Base-by-base conservation (phyloP, 2,888 invertebrate genomes). In the Drosophila kokeensis region DNA sequence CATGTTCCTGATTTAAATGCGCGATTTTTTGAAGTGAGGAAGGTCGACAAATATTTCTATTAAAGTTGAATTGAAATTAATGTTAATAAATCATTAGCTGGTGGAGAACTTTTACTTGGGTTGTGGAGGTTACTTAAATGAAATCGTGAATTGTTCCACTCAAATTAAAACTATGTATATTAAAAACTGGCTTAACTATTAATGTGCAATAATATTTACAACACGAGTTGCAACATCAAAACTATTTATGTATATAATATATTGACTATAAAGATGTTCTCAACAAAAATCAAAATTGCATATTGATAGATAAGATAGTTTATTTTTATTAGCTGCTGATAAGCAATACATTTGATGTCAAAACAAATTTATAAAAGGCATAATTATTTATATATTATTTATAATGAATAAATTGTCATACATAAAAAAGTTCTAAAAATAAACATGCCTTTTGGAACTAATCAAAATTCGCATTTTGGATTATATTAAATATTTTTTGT, bases 11-110 rank as follows among this genome's bases (percentile, higher is more conserved):
- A 52, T 40, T 65, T 57, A 55, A 62, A 48, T 73, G 73, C 73
- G 64, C 64, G 40, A 68, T 63, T 24, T n/a, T 8, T 15, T 27
- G 32, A 27, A 27, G 21, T 34, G 32, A 40, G 54, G 36, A 63
- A 66, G 64, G 69, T 40, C 54, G 6, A 62, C 65, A 60, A 69
- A 78, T 58, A 73, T 60, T 70, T 63, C 10, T 13, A 64, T 30
- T 58, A 2, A 40, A 30, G 15, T 62, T 24, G 1, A 36, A 59
- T 55, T 54, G n/a, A 13, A 34, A 68, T 61, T 2, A 55, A 32
- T 48, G 7, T 11, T 48, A 18, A 42, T 30, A 30, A 36, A 69
- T 13, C 18, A 13, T 21, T 27, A 15, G 13, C 27, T 30, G 11
- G 0, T 15, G 8, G 18, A 32, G 11, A 27, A 10, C 21, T 8